phyloP scores from a whole-genome alignment of 2,797 vertebrate genomes.

The Erithacus rubecula region DNA sequence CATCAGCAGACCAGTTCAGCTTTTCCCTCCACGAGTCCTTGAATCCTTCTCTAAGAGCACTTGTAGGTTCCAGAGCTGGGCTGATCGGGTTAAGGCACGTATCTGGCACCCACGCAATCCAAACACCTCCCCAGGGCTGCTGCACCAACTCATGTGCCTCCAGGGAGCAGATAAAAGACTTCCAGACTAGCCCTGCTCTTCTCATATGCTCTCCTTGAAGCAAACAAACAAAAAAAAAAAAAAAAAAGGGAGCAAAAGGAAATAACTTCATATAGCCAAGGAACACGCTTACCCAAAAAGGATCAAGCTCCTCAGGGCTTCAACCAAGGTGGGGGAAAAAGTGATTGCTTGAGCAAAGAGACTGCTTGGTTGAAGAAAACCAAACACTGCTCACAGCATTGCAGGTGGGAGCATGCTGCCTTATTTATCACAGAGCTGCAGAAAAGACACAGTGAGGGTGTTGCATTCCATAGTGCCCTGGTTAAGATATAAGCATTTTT shows the following conservation, averaged over 20 bases:
- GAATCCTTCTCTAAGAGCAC: neutral
- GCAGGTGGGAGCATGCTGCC: conserved; percentile 38
- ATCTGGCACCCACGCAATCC: neutral
- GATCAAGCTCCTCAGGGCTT: neutral
- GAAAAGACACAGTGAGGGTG: neutral
- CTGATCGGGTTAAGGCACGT: neutral
- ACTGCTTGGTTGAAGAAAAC: neutral
- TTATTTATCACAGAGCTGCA: neutral
- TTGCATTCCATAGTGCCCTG: neutral
- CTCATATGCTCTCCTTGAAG: neutral
- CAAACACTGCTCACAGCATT: neutral
- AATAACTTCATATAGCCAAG: neutral
- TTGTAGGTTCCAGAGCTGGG: neutral
- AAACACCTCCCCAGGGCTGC: neutral
- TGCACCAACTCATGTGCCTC: neutral
- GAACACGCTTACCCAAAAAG: neutral
- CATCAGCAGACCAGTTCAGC: neutral
- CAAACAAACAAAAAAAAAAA: neutral
- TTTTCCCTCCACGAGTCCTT: neutral
- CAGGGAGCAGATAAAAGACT: conserved; percentile 14
- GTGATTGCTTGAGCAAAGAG: neutral
- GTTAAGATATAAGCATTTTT: neutral
- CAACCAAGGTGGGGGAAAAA: neutral
- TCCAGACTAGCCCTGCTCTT: neutral
- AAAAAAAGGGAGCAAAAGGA: neutral